Evolutionary conservation across 2,113 vertebrate species (phyloP), one percentile per base, ranked within the genome.

Genomic region (Amphiprion ocellaris): DNA sequence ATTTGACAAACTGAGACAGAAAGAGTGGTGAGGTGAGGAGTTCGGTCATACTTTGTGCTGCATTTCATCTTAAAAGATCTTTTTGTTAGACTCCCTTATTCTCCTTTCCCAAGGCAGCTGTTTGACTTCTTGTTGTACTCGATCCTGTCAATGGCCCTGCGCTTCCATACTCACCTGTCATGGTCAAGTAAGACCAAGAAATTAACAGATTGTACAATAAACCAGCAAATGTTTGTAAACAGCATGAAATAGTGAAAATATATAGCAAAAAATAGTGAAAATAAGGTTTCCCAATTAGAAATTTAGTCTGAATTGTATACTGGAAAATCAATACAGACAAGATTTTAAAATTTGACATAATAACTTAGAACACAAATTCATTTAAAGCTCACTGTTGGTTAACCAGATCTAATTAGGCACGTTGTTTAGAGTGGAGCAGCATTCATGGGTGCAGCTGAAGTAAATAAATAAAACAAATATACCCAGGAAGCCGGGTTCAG

Each of bases 401-500:
- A 46, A 39, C n/a, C 4, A 37, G 41, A 39, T n/a, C n/a, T 12
- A 58, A 44, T 17, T 4, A 53, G 44, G 12, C 5, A 12, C 24
- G 12, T 63, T 23, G 39, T 56, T 69, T 74, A 1, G 0, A 71
- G 16, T 21, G 1, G 19, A 21, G 26, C 14, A 0, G 1, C 23
- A 33, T 69, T 77, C 5, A 17, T 44, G 41, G 12, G 8, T 23
- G 39, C 10, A 50, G 24, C 3, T 11, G 23, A 70, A 19, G 11
- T 50, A 61, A 72, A 73, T 15, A 53, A 16, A 66, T 10, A 39
- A 9, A 30, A 74, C 23, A 50, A 72, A 74, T 55, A 74, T 59
- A 65, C 9, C 44, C 46, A 39, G 49, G 69, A 75, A 53, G 62
- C 53, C 62, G 60, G 65, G 82, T 86, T 88, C 59, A 56, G 79